Evolutionary conservation across 2,888 invertebrate species (phyloP).

Genomic region (Isotomurus palustris): DNA sequence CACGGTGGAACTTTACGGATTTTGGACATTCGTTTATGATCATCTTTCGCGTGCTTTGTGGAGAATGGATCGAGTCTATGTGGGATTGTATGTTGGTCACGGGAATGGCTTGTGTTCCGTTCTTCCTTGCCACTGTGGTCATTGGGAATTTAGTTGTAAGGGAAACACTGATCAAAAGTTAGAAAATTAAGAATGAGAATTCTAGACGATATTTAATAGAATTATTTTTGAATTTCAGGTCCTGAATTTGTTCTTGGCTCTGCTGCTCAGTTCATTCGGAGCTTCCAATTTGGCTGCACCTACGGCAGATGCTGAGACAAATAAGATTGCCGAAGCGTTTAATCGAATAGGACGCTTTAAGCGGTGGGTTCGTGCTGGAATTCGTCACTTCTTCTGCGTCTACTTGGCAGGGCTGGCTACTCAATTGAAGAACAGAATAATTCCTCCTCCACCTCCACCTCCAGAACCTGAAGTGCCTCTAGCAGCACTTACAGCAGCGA

Average conservation of each 20-base stretch:
- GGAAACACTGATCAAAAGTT: not conserved
- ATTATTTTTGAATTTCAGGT: constrained; percentile 60
- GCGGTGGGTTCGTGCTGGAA: constrained; percentile 68
- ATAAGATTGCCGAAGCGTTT: constrained; percentile 96
- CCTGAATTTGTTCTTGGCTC: constrained; percentile 97
- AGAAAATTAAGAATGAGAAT: not conserved
- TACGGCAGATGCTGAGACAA: constrained; percentile 62
- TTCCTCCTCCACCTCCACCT: constrained; percentile 64
- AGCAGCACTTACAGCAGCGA: not conserved
- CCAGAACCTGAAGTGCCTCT: constrained; percentile 54
- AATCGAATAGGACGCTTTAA: constrained; percentile 87
- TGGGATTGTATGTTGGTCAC: constrained; percentile 96
- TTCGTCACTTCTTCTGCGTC: constrained; percentile 18
- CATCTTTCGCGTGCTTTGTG: constrained; percentile 94
- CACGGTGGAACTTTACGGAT: constrained; percentile 62
- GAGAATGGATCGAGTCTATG: constrained; percentile 99
- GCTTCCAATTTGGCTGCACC: constrained; percentile 78
- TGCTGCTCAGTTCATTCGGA: constrained; percentile 98
- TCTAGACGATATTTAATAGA: not conserved
- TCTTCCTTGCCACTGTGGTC: constrained; percentile 96
- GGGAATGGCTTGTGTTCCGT: constrained; percentile 87
- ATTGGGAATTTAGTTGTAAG: constrained; percentile 97
- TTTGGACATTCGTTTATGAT: constrained; percentile 99
- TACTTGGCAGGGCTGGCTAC: constrained; percentile 10
- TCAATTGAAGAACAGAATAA: constrained; percentile 67